A percentile compares a stretch with the other conserved stretches of the same genome.
Conservation (phyloP, 2,888 invertebrate species). For the Arrhopalites spinosus region DNA sequence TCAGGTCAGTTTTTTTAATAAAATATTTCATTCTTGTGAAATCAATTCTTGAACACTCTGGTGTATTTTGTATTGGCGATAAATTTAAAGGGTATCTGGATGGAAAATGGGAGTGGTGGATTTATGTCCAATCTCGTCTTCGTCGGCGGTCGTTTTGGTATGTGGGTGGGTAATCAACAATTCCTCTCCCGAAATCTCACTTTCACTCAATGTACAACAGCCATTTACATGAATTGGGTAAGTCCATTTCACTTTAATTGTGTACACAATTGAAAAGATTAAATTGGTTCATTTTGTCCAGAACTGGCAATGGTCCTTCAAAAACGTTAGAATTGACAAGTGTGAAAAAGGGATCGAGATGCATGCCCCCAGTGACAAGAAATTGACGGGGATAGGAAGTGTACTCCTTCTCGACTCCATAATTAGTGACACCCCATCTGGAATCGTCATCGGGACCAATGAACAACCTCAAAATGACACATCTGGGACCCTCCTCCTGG, state of each 20-base stretch:
- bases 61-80: no score
- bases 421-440: constrained; percentile 42
- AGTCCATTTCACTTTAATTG: no score
- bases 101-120: constrained; percentile 51
- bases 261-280: no score
- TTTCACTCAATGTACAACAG: constrained; percentile 47
- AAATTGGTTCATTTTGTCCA: constrained; percentile 13
- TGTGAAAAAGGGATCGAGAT: constrained; percentile 49
- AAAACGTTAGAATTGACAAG: constrained; percentile 40
- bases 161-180: constrained; percentile 53
- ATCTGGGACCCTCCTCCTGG: constrained; percentile 49
- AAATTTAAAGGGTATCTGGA: constrained; percentile 51
- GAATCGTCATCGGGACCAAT: constrained; percentile 34
- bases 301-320: constrained; percentile 56
- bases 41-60: no score
- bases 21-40: background rate
- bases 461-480: constrained; percentile 37
- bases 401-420: constrained; percentile 46
- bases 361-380: constrained; percentile 13
- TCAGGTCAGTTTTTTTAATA: constrained; percentile 49
- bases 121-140: constrained; percentile 50
- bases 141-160: constrained; percentile 47
- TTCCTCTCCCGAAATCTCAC: constrained; percentile 45
- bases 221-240: constrained; percentile 51
- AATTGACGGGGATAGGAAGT: constrained; percentile 38